phyloP scores from a whole-genome alignment of 2,113 vertebrate genomes.

The Nerophis lumbriciformis region DNA sequence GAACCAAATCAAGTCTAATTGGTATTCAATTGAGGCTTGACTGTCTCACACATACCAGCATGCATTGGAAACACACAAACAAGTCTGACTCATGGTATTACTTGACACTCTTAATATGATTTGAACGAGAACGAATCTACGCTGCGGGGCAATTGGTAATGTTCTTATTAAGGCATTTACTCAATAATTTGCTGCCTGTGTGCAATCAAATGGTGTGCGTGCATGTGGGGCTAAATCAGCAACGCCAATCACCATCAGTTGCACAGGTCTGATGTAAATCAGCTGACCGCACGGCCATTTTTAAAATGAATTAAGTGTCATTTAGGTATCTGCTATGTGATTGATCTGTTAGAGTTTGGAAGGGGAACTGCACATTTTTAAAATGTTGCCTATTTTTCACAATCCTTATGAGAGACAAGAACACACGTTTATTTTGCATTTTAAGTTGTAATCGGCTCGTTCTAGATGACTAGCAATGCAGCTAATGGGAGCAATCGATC shows the following conservation, averaged over 20 bases:
- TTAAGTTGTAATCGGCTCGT: no score
- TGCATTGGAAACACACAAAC: background rate
- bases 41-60: constrained; percentile 1
- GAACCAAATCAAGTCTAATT: constrained; percentile 22
- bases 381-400: no score
- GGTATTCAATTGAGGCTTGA: constrained; percentile 8
- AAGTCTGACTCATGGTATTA: constrained; percentile 1
- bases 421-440: no score
- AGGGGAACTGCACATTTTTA: no score
- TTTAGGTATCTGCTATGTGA: no score
- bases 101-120: constrained; percentile 9
- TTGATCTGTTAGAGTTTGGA: no score
- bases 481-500: no score
- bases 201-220: constrained; percentile 14
- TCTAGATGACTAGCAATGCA: no score
- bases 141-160: background rate
- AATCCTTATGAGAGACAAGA: no score
- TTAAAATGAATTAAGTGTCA: no score
- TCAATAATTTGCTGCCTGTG: constrained; percentile 14
- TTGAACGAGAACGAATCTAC: constrained; percentile 3
- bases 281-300: no score
- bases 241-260: background rate
- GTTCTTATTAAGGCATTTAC: background rate
- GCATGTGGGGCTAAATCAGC: background rate
- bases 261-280: background rate